phyloP scores from a whole-genome alignment of 2,113 vertebrate genomes.

The Chloropsis hardwickii region DNA sequence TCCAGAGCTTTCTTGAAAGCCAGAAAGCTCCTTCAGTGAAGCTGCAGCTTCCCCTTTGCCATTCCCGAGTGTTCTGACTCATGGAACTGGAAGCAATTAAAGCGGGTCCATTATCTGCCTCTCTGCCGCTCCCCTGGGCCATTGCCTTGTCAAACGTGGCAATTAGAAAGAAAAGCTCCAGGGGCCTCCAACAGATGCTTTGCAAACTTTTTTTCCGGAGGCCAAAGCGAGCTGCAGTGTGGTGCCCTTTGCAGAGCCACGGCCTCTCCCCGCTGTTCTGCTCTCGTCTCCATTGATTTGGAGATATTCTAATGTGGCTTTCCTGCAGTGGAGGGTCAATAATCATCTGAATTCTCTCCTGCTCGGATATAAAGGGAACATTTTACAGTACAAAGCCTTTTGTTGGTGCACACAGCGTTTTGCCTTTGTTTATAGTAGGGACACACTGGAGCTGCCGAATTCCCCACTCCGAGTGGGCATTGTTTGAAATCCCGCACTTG shows the following conservation, averaged over 20 bases:
- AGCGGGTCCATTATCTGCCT: constrained; percentile 58
- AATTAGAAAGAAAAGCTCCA: constrained; percentile 63
- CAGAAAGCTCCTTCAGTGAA: constrained; percentile 14
- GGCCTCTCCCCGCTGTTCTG: background rate
- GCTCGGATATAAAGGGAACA: constrained; percentile 19
- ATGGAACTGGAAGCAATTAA: constrained; percentile 65
- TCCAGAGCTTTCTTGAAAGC: constrained; percentile 52
- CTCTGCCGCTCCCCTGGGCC: constrained; percentile 4
- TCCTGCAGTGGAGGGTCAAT: constrained; percentile 47
- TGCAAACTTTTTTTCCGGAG: constrained; percentile 48
- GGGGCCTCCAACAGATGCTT: constrained; percentile 49
- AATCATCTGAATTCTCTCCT: constrained; percentile 34
- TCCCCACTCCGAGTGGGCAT: background rate
- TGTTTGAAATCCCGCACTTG: background rate
- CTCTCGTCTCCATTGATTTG: constrained; percentile 28
- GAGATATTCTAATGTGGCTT: constrained; percentile 42
- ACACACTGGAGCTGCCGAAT: background rate
- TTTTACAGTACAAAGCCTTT: constrained; percentile 28
- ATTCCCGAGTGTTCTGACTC: constrained; percentile 46
- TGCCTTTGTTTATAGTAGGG: constrained; percentile 18
- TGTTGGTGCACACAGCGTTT: constrained; percentile 30
- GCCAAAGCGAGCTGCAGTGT: constrained; percentile 38
- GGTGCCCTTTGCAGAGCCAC: background rate
- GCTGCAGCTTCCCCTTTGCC: constrained; percentile 22
- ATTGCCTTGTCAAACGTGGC: constrained; percentile 40